These are phyloP conservation scores for Melipona quadrifasciata DNA, from an alignment of 1,140 invertebrate genomes.

Conservation along the genomic window DNA sequence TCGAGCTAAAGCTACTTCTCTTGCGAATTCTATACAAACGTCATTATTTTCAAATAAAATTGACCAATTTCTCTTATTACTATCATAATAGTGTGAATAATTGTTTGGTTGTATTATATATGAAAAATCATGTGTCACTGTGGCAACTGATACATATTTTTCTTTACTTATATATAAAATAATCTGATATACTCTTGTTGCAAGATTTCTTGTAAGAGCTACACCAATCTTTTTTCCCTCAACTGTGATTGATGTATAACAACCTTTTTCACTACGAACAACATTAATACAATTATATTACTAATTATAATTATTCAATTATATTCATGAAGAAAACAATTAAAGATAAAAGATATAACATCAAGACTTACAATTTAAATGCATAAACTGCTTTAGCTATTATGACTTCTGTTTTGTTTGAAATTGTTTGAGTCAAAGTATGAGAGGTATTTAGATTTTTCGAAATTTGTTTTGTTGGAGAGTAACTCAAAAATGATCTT, in stretches of 20 bases:
- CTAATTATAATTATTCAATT: not conserved
- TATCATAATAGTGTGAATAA: slow-evolving; percentile 78
- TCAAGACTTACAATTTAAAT: slow-evolving; percentile 72
- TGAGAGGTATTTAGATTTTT: slow-evolving; percentile 50
- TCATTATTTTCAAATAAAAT: slow-evolving; percentile 74
- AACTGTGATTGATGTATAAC: slow-evolving; percentile 66
- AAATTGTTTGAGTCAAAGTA: slow-evolving; percentile 45
- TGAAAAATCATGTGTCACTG: slow-evolving; percentile 71
- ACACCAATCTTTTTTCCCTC: slow-evolving; percentile 72
- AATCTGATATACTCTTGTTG: slow-evolving; percentile 72
- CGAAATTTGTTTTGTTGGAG: slow-evolving; percentile 23
- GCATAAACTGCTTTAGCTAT: slow-evolving; percentile 75
- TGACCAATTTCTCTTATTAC: slow-evolving; percentile 77
- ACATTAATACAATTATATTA: slow-evolving; percentile 22
- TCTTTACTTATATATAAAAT: slow-evolving; percentile 77
- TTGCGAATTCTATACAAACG: slow-evolving; percentile 72
- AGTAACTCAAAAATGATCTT: slow-evolving; percentile 7
- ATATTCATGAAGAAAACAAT: not conserved
- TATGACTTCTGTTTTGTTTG: slow-evolving; percentile 72
- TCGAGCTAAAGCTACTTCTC: slow-evolving; percentile 73
- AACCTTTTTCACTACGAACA: slow-evolving; percentile 72
- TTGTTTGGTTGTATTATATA: slow-evolving; percentile 76
- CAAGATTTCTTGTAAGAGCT: slow-evolving; percentile 72
- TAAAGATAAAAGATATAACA: not conserved
- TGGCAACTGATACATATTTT: slow-evolving; percentile 73